Evolutionary conservation across 92 coral and sea anemone genomes (phyloP).

Genomic region (Epizoanthus ramosus): DNA sequence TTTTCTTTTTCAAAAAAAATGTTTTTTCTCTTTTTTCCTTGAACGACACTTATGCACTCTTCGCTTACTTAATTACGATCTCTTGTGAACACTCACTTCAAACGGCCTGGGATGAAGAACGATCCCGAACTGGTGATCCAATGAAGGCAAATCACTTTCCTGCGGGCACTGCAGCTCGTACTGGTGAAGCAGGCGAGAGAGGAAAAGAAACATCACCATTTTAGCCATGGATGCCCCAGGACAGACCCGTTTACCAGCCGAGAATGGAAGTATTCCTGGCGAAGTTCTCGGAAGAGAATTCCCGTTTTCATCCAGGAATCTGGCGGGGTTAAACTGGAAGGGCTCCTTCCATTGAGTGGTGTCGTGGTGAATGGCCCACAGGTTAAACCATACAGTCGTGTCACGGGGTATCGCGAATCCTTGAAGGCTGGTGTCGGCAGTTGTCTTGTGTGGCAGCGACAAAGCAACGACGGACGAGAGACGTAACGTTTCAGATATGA

Average conservation of each 20-base stretch:
- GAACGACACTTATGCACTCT: not conserved
- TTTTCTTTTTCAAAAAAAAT: too few relatives aligned
- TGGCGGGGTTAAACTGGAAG: slow-evolving; percentile 43
- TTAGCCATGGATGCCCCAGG: slow-evolving; percentile 45
- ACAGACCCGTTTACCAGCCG: slow-evolving; percentile 53
- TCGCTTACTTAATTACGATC: not conserved
- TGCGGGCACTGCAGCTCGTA: not conserved
- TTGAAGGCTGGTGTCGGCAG: slow-evolving; percentile 32
- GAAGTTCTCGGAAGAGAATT: slow-evolving; percentile 26
- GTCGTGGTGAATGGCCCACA: slow-evolving; percentile 56
- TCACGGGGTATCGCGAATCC: slow-evolving; percentile 45
- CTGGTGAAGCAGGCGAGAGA: slow-evolving; percentile 25
- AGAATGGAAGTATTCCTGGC: slow-evolving; percentile 37
- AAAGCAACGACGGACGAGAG: slow-evolving; percentile 53
- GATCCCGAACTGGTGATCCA: slow-evolving; percentile 17
- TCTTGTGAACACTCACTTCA: slow-evolving; percentile 7
- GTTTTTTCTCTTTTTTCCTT: too few relatives aligned
- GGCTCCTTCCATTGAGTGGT: slow-evolving; percentile 46
- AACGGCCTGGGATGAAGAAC: slow-evolving; percentile 28
- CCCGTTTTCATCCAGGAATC: slow-evolving; percentile 47
- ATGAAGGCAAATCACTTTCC: not conserved
- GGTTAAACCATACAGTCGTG: slow-evolving; percentile 45
- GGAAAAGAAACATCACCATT: slow-evolving; percentile 49
- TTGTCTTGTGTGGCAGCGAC: slow-evolving; percentile 55
- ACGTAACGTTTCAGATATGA: slow-evolving; percentile 48